Conservation (phyloP, 2,113 vertebrate genomes). For the Scortum barcoo region DNA sequence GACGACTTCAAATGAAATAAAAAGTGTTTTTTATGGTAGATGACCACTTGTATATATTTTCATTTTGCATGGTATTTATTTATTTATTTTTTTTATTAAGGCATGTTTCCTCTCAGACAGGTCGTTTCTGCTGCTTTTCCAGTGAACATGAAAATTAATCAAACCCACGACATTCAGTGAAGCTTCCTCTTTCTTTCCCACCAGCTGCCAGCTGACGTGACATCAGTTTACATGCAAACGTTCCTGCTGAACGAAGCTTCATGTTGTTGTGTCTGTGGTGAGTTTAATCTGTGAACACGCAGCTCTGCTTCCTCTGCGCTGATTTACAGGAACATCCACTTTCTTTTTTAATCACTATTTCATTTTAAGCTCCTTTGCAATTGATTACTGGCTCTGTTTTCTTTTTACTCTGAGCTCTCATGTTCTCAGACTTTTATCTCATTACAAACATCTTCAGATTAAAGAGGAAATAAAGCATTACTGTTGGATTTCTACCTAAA, state of each 20-base stretch:
- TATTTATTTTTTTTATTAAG: too few species aligned
- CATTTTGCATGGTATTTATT: too few species aligned
- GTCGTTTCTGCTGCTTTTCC: neutral
- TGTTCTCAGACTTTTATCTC: too few species aligned
- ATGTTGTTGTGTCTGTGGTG: too few species aligned
- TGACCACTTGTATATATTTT: too few species aligned
- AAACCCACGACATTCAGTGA: neutral
- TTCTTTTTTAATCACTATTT: too few species aligned
- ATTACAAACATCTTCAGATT: too few species aligned
- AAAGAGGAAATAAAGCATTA: too few species aligned
- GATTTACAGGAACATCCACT: too few species aligned
- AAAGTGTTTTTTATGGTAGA: neutral
- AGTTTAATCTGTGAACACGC: too few species aligned
- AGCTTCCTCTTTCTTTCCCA: constrained; percentile 46
- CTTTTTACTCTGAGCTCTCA: neutral
- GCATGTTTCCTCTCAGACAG: neutral
- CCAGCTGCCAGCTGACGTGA: constrained; percentile 19
- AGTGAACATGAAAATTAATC: neutral
- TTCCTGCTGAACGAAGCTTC: constrained; percentile 1
- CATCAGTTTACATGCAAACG: neutral
- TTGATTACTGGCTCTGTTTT: too few species aligned
- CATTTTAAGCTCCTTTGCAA: too few species aligned
- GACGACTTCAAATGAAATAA: neutral
- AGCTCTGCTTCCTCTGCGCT: neutral
- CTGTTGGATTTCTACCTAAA: neutral